Conservation (phyloP, 2,113 vertebrate genomes). For the Chiloscyllium plagiosum region DNA sequence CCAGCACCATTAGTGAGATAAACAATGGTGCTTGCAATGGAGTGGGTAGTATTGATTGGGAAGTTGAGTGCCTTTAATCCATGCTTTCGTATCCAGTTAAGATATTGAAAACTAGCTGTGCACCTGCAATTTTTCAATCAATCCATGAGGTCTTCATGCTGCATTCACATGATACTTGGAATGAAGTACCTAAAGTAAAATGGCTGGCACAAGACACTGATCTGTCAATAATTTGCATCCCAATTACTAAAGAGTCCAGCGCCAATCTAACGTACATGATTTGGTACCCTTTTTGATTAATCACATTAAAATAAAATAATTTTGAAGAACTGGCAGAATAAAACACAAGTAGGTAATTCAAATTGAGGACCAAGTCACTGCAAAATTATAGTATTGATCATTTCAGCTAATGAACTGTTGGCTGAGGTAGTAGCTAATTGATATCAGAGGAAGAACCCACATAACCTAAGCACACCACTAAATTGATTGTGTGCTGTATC, state of each 20-base stretch:
- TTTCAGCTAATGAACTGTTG: background rate
- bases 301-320: background rate
- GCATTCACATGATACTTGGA: background rate
- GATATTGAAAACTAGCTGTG: background rate
- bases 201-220: background rate
- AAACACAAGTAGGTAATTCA: background rate
- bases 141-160: background rate
- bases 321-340: background rate
- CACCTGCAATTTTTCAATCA: conserved; percentile 1
- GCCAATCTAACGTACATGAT: background rate
- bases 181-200: background rate
- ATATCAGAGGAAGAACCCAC: background rate
- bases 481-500: background rate
- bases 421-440: background rate
- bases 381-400: background rate
- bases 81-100: background rate
- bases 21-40: background rate
- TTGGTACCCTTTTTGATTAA: background rate
- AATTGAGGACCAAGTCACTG: background rate
- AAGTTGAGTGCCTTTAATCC: background rate
- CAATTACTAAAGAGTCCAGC: background rate
- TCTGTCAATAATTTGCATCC: background rate
- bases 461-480: background rate
- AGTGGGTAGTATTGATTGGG: background rate
- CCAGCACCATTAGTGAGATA: background rate